Evolutionary conservation across 2,888 invertebrate species (phyloP).

Genomic region (Lordiphosa fenestrarum): DNA sequence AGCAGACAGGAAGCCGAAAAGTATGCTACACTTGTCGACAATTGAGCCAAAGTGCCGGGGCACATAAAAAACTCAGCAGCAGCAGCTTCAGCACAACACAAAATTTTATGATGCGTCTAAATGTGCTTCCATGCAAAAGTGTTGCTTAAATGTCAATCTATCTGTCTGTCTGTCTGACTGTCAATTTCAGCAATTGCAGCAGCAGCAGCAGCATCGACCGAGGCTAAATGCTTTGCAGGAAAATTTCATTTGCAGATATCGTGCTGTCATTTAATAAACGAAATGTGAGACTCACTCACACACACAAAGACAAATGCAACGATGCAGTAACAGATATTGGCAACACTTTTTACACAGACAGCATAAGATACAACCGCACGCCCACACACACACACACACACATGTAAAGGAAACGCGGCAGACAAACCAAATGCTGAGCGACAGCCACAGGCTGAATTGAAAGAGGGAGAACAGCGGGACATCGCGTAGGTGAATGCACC

Average conservation of each 20-base stretch:
- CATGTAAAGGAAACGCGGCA: conserved; percentile 63
- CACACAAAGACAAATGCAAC: conserved; percentile 46
- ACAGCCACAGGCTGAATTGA: conserved; percentile 32
- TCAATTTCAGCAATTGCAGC: conserved; percentile 72
- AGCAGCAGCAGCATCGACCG: conserved; percentile 40
- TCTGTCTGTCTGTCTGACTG: conserved; percentile 65
- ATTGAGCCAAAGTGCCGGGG: conserved; percentile 50
- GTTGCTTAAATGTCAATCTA: conserved; percentile 76
- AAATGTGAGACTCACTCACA: conserved; percentile 58
- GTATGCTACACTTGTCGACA: conserved; percentile 50
- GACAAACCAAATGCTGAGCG: conserved; percentile 45
- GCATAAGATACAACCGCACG: conserved; percentile 3
- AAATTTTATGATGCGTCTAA: conserved; percentile 76
- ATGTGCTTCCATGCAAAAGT: conserved; percentile 61
- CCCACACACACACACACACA: conserved; percentile 10
- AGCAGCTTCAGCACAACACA: conserved; percentile 33
- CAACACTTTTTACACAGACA: conserved; percentile 67
- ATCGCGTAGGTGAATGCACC: conserved; percentile 78
- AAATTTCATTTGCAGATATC: conserved; percentile 80
- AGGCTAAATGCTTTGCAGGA: conserved; percentile 72
- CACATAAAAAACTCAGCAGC: conserved; percentile 49
- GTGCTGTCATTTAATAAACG: conserved; percentile 79
- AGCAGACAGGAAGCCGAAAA: conserved; percentile 57
- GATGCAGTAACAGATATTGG: conserved; percentile 74
- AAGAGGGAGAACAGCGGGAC: conserved; percentile 49